Evolutionary conservation across 2,113 vertebrate genomes (phyloP), one percentile per base, ranked within the genome.

Genomic region (Dascyllus trimaculatus): DNA sequence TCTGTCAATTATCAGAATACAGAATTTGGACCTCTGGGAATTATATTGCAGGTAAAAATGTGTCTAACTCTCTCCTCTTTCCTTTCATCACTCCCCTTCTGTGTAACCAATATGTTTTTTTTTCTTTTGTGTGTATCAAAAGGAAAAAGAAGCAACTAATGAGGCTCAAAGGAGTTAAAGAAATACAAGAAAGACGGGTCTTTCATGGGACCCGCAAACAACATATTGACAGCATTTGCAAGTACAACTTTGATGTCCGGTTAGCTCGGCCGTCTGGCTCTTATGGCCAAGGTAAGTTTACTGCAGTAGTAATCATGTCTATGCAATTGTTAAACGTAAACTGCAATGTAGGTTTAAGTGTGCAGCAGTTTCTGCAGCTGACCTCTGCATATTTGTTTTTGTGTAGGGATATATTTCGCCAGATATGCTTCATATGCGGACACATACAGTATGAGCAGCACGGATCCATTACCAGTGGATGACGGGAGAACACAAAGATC

Each of bases 11-110:
- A 91, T 88, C 75, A 96, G 96, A 93, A 96, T 97, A 90, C 96
- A 97, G 84, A 98, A 97, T 82, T 60, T 96, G 81, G 96, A 97
- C 80, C 91, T 98, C 71, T 98, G 96, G 96, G 96, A 97, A 79
- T 94, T 97, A 81, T 98, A 92, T 83, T 96, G 96, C 93, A 95
- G 95, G 97, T 96, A 89, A 93, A 75, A 38, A 9, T 0, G 2
- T 35, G 8, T 52, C 26, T 21, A 19, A 58, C 0, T 24, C 0
- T 11, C 32, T 35, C 7, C 9, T 1, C 11, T 0, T 61, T 40
- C 0, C 2, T 3, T 49, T 0, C 4, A 25, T 21, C 5, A 24
- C n/a, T 21, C 1, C 1, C 0, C 43, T n/a, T 10, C 0, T 8
- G 53, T 66, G 0, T 51, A 10, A 63, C 40, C 0, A 18, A n/a